A percentile compares a stretch with the other conserved stretches of the same genome.
Evolutionary conservation across 2,113 vertebrate genomes (phyloP).

Genomic region (Lepisosteus osseus): DNA sequence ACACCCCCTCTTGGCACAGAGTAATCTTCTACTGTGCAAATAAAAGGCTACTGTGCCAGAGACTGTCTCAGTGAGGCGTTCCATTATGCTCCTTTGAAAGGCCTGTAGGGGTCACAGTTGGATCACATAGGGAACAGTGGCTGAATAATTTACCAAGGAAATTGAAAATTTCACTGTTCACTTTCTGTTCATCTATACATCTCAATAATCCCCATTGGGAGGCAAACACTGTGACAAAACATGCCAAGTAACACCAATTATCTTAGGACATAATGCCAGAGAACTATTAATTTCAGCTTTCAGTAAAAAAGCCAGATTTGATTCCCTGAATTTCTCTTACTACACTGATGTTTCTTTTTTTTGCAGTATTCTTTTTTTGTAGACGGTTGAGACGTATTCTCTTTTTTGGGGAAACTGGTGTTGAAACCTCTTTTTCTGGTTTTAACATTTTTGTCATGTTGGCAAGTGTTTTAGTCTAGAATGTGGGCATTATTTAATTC

Average conservation of each 20-base stretch:
- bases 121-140: constrained; percentile 1
- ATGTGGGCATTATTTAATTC: too few relatives aligned
- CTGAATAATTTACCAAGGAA: background rate
- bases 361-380: too few relatives aligned
- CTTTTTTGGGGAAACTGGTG: too few relatives aligned
- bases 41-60: background rate
- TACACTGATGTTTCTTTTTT: too few relatives aligned
- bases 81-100: background rate
- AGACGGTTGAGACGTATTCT: too few relatives aligned
- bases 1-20: background rate
- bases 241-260: constrained; percentile 1
- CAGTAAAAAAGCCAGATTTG: too few relatives aligned
- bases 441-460: too few relatives aligned
- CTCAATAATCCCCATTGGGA: background rate
- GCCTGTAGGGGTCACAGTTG: constrained; percentile 11
- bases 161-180: background rate
- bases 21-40: background rate
- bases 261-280: background rate
- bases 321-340: too few relatives aligned
- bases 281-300: background rate
- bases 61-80: background rate
- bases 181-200: background rate
- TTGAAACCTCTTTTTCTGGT: too few relatives aligned
- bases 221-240: background rate
- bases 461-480: too few relatives aligned